Base-by-base conservation (phyloP, 2,797 vertebrate genomes). In the Tiaroga cobitis region DNA sequence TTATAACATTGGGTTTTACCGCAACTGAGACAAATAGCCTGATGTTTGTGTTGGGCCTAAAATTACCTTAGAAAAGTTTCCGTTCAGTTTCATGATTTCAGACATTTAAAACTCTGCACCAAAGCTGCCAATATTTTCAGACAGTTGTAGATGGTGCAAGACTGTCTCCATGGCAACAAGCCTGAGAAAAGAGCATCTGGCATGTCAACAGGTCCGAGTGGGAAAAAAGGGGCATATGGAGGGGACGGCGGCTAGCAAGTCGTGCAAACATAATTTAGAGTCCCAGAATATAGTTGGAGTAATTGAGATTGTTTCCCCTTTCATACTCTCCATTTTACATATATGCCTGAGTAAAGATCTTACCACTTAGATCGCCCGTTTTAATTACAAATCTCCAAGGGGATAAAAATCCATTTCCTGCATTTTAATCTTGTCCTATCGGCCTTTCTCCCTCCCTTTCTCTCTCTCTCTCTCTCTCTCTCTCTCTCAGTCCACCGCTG, bases 311-410 rank as follows among this genome's bases (percentile, higher is more conserved):
- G 21, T 56, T 26, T n/a, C 16, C 2, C n/a, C 70, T n/a, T 24
- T n/a, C 49, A 13, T 54, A 70, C 18, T 73, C 39, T 61, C n/a
- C 3, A 26, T 43, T 83, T 56, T 74, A 51, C 79, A 80, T 84
- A 10, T 39, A 9, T 78, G 81, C 43, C 81, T 80, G 81, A 88
- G 77, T 83, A 76, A 86, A 61, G 49, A 84, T 32, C 34, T 37
- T 37, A 37, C 37, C 37, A 37, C 37, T 37, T 79, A 84, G 32
- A 81, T 79, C 46, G 6, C 61, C 41, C 16, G 49, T 65, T 83
- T 85, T 89, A 86, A 89, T 89, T 89, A 89, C 29, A 85, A 83
- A 83, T 70, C 72, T 87, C 77, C 3, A 13, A 61, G 83, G 80
- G 37, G 77, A 70, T 37, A 83, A 34, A 85, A 88, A 87, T 88